phyloP scores from a whole-genome alignment of 2,113 vertebrate species.

The Scalopus aquaticus region DNA sequence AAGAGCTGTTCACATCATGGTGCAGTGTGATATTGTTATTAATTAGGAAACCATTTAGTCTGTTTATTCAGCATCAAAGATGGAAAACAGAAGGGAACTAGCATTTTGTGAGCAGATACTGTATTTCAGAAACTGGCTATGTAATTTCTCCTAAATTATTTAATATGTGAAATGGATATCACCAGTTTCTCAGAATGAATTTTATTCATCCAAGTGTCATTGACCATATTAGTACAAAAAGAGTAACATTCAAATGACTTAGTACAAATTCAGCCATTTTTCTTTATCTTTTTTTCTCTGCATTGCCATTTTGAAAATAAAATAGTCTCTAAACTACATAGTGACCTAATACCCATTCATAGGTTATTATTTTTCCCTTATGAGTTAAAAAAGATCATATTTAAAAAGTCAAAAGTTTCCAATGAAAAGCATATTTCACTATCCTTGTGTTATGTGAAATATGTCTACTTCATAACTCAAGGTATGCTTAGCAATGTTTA shows the following conservation, averaged over 20 bases:
- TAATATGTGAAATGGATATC: background rate
- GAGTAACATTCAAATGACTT: background rate
- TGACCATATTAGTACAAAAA: background rate
- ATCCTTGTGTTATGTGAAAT: background rate
- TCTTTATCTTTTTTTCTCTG: background rate
- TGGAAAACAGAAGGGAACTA: background rate
- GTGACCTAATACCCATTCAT: background rate
- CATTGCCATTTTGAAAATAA: background rate
- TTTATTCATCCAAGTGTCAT: background rate
- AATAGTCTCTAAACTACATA: background rate
- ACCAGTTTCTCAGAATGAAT: background rate
- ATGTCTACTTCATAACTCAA: background rate
- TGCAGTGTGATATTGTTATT: background rate
- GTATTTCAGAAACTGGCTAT: background rate
- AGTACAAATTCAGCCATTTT: background rate
- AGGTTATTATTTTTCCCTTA: background rate
- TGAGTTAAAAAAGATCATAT: background rate
- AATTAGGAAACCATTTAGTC: background rate
- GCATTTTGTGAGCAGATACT: background rate
- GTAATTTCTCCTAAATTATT: background rate
- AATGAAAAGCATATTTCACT: background rate
- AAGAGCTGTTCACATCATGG: background rate
- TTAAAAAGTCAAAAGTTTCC: background rate
- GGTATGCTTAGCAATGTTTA: background rate
- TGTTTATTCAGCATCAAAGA: background rate